Conservation (phyloP, 23 tunicate genomes). For the Corella eumyota region DNA sequence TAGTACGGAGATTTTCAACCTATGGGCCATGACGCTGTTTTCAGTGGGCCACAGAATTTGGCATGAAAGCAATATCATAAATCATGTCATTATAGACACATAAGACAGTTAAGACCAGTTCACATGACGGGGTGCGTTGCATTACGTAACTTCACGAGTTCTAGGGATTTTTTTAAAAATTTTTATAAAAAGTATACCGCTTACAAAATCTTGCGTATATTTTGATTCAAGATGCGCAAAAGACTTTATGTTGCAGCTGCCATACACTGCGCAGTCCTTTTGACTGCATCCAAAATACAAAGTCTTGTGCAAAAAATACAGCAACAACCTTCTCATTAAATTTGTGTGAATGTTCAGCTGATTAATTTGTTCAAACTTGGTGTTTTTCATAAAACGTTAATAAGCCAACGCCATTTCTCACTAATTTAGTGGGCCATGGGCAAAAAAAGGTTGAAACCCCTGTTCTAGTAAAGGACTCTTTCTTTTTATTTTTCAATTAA, state of each 20-base stretch:
- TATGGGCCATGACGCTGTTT: slow-evolving; percentile 2
- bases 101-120: background rate
- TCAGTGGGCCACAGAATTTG: background rate
- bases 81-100: background rate
- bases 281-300: slow-evolving; percentile 1
- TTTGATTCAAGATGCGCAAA: no score
- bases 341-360: slow-evolving; percentile 11
- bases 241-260: background rate
- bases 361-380: slow-evolving; percentile 13
- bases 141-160: no score
- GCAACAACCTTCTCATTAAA: slow-evolving; percentile 26
- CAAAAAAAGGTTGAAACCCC: slow-evolving; percentile 18
- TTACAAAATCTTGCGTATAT: no score
- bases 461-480: no score
- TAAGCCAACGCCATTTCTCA: slow-evolving; percentile 16
- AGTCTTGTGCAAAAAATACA: slow-evolving; percentile 18
- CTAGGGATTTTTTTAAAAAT: no score
- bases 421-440: slow-evolving; percentile 21
- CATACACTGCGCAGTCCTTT: slow-evolving; percentile 2
- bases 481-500: no score
- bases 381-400: slow-evolving; percentile 21
- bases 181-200: no score
- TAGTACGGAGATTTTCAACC: background rate
- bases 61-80: background rate
- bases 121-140: no score